Conservation (phyloP, 2,113 vertebrate genomes). For the Nyctibius bracteatus region DNA sequence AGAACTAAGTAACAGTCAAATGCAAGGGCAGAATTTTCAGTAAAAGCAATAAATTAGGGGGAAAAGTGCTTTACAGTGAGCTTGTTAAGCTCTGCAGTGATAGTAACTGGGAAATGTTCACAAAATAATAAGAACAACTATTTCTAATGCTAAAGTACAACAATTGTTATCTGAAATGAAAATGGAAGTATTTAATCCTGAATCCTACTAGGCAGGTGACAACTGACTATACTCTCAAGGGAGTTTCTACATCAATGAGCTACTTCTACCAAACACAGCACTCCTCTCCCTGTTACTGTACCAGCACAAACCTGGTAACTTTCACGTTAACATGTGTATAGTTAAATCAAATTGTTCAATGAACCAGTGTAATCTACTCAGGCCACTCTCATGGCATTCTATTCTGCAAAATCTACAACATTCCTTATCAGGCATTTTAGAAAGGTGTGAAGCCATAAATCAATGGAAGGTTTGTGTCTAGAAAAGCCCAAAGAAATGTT, state of each 20-base stretch:
- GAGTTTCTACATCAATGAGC: background rate
- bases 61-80: background rate
- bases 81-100: background rate
- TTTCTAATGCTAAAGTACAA: background rate
- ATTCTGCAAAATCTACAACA: background rate
- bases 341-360: background rate
- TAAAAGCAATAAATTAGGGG: background rate
- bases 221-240: background rate
- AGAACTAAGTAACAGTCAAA: background rate
- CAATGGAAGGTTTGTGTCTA: background rate
- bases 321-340: rapidly evolving
- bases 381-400: background rate
- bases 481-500: background rate
- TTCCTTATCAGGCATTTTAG: background rate
- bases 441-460: background rate
- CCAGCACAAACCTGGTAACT: background rate
- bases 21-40: rapidly evolving
- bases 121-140: background rate
- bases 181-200: background rate
- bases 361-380: background rate
- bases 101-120: background rate
- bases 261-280: background rate
- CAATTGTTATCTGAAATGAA: background rate
- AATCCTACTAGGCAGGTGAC: background rate
- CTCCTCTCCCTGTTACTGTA: background rate